These are phyloP conservation scores for Eubasilissa splendida DNA, from an alignment of 2,888 invertebrate genomes.

Conservation along the genomic window DNA sequence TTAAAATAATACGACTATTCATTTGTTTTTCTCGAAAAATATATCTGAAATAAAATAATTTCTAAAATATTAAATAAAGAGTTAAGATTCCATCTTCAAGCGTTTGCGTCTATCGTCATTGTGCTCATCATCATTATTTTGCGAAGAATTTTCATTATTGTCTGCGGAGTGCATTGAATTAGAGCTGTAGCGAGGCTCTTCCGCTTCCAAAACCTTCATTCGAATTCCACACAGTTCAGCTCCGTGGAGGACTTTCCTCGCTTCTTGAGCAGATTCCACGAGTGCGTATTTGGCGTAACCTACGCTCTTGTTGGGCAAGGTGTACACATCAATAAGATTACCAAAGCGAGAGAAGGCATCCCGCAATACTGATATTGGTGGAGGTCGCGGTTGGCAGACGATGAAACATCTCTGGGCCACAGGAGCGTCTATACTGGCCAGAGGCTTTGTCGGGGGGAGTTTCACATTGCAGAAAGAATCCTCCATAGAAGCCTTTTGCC, in stretches of 20 bases:
- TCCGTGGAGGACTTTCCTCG: slow-evolving; percentile 86
- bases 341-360: slow-evolving; percentile 95
- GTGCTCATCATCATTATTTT: slow-evolving; percentile 47
- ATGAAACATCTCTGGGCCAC: slow-evolving; percentile 80
- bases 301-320: slow-evolving; percentile 91
- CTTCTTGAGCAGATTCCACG: slow-evolving; percentile 81
- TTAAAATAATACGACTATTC: not conserved
- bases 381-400: slow-evolving; percentile 77
- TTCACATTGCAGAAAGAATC: slow-evolving; percentile 77
- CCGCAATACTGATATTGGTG: slow-evolving; percentile 84
- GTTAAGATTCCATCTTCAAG: slow-evolving; percentile 53
- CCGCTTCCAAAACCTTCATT: slow-evolving; percentile 91
- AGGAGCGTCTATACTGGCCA: slow-evolving; percentile 78
- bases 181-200: slow-evolving; percentile 69
- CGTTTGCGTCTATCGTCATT: slow-evolving; percentile 62
- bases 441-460: slow-evolving; percentile 81
- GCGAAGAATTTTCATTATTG: slow-evolving; percentile 33
- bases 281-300: slow-evolving; percentile 92
- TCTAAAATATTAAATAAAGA: not conserved
- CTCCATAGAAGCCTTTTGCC: slow-evolving; percentile 62
- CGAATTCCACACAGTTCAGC: slow-evolving; percentile 90
- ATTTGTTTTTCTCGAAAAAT: slow-evolving; percentile 4
- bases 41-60: not conserved
- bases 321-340: slow-evolving; percentile 90
- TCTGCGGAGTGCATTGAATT: slow-evolving; percentile 19